These are phyloP conservation scores for Microctonus hyperodae DNA, from an alignment of 2,888 invertebrate genomes.

Conservation along the genomic window DNA sequence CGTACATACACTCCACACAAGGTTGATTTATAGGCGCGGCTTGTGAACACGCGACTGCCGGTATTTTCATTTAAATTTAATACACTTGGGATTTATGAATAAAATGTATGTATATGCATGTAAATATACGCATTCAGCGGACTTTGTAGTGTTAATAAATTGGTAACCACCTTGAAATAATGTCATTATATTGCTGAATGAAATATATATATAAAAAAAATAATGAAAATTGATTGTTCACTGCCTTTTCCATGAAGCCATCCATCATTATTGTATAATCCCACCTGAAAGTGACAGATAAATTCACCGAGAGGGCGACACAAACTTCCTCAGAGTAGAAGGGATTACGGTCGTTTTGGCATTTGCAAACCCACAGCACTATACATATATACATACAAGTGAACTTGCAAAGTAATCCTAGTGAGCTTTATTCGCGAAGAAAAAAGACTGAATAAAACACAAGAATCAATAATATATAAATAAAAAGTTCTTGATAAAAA, in stretches of 20 bases:
- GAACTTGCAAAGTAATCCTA: conserved; percentile 1
- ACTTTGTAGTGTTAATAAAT: not conserved
- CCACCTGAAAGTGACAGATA: conserved; percentile 22
- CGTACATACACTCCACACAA: conserved; percentile 47
- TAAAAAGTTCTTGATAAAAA: too few species aligned
- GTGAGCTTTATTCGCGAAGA: not conserved
- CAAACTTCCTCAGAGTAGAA: not conserved
- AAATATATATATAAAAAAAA: not conserved
- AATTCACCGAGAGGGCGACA: conserved; percentile 9
- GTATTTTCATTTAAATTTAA: conserved; percentile 64
- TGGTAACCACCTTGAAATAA: not conserved
- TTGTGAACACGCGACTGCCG: conserved; percentile 59
- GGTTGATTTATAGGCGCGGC: conserved; percentile 61
- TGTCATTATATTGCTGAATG: not conserved
- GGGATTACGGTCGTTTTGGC: not conserved
- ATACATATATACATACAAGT: not conserved
- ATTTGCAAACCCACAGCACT: not conserved
- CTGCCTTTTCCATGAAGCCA: not conserved
- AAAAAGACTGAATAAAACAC: too few species aligned
- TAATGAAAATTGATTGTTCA: conserved; percentile 17
- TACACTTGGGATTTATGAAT: conserved; percentile 47
- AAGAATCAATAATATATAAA: not conserved
- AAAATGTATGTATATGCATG: conserved; percentile 9
- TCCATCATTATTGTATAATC: conserved; percentile 19
- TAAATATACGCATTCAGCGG: not conserved